phyloP scores from a whole-genome alignment of 2,113 vertebrate genomes.

The Paralichthys olivaceus region DNA sequence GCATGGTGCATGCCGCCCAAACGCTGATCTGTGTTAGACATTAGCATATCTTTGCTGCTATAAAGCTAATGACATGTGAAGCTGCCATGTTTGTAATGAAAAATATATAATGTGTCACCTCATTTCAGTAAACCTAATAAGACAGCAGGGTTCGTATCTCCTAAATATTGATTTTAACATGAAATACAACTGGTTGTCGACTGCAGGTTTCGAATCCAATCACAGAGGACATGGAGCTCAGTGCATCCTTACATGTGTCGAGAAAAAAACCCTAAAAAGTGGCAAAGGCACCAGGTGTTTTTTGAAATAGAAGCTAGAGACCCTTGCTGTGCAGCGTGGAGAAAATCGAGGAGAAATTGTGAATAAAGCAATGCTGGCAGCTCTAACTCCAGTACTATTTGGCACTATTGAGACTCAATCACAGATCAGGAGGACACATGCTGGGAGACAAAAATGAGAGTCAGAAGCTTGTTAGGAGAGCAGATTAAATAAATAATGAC shows the following conservation, averaged over 20 bases:
- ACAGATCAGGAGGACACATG: conserved; percentile 79
- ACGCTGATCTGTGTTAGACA: conserved; percentile 23
- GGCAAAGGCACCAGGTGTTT: conserved; percentile 79
- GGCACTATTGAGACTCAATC: conserved; percentile 80
- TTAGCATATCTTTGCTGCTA: conserved; percentile 45
- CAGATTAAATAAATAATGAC: conserved; percentile 89
- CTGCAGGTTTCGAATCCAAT: conserved; percentile 67
- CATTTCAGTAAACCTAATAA: conserved; percentile 52
- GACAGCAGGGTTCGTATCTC: conserved; percentile 37
- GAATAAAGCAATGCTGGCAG: conserved; percentile 81
- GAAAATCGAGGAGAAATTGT: conserved; percentile 74
- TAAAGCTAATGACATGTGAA: conserved; percentile 57
- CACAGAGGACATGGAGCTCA: conserved; percentile 54
- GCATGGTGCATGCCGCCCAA: conserved; percentile 29
- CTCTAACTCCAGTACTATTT: conserved; percentile 76
- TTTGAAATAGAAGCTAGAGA: conserved; percentile 77
- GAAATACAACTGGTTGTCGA: conserved; percentile 54
- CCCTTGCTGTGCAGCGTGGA: conserved; percentile 69
- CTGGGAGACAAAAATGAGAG: conserved; percentile 82
- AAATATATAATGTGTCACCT: conserved; percentile 54
- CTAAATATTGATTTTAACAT: conserved; percentile 66
- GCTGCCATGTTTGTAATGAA: conserved; percentile 48
- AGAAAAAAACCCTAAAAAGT: conserved; percentile 61
- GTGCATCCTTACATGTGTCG: conserved; percentile 67
- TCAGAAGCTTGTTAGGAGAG: conserved; percentile 85